phyloP scores from a whole-genome alignment of 2,888 invertebrate genomes.

The Cancer borealis region DNA sequence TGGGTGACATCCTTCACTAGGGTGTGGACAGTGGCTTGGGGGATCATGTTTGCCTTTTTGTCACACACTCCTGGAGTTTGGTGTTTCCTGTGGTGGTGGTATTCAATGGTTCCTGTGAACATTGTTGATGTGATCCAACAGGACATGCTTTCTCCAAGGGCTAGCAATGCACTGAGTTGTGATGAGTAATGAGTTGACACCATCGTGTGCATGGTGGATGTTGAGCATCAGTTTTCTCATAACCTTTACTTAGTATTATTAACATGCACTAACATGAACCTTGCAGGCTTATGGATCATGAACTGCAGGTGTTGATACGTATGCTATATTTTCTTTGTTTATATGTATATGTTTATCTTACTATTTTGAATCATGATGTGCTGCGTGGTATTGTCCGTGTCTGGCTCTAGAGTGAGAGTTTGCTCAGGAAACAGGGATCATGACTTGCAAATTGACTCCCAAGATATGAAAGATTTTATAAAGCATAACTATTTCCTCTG shows the following conservation, averaged over 20 bases:
- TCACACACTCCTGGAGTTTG: not conserved
- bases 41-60: not conserved
- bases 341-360: not conserved
- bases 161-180: not conserved
- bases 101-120: not conserved
- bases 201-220: constrained; percentile 2
- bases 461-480: not conserved
- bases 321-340: not conserved
- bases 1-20: not conserved
- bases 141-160: not conserved
- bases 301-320: not conserved
- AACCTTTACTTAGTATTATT: not conserved
- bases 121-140: not conserved
- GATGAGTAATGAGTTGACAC: not conserved
- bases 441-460: not conserved
- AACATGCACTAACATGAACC: constrained; percentile 28
- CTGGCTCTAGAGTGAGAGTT: not conserved
- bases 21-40: not conserved
- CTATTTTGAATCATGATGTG: not conserved
- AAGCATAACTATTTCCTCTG: not conserved
- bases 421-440: constrained; percentile 38
- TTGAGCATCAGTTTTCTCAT: not conserved
- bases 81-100: not conserved
- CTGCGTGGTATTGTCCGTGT: not conserved
- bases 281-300: not conserved